Base-by-base conservation (phyloP, 2,888 invertebrate genomes). In the Lepeophtheirus nordmannii region DNA sequence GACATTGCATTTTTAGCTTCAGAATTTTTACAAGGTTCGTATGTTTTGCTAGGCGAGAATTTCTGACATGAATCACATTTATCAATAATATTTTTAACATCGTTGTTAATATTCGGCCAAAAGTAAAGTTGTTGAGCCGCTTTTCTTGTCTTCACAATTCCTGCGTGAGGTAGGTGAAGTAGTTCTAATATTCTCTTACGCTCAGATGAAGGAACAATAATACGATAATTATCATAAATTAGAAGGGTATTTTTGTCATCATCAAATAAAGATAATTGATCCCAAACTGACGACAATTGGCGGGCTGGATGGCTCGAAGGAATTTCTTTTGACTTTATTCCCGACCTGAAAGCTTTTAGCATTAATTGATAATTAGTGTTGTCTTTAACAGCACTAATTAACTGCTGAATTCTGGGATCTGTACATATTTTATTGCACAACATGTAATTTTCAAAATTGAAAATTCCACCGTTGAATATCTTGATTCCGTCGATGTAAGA, bases 401-500 rank as follows among this genome's bases (percentile, higher is more conserved):
- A 30, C 7, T 30, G 30, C 7, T 30, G 30, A 2, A 30, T 7
- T 5, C 30, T 30, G 7, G 30, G 30, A 30, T 30, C 30, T 7
- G 7, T 30, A 30, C 30, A 30, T 5, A 30, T 30, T 30, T 30
- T 30, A 7, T 30, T 30, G 7, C 30, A 30, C 7, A 30, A 30
- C 30, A 30, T 7, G 2, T 2, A 5, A 30, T 30, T 30, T 5
- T 30, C 30, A 30, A 5, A 2, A 30, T 5, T 3, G 8, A 10
- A 17, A 60, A 7, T 22, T 60, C 60, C 14, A 60, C 38, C 12
- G 59, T 59, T 30, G n/a, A n/a, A n/a, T n/a, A n/a, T n/a, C n/a
- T 22, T 17, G 20, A 60, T 38, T 23, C 1, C 53, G 60, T 8
- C 1, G 60, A 1, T 1, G 1, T 14, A 22, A 60, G 23, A 12